Conservation (phyloP, 2,888 invertebrate genomes). For the Vannuccia rotundouncinata region DNA sequence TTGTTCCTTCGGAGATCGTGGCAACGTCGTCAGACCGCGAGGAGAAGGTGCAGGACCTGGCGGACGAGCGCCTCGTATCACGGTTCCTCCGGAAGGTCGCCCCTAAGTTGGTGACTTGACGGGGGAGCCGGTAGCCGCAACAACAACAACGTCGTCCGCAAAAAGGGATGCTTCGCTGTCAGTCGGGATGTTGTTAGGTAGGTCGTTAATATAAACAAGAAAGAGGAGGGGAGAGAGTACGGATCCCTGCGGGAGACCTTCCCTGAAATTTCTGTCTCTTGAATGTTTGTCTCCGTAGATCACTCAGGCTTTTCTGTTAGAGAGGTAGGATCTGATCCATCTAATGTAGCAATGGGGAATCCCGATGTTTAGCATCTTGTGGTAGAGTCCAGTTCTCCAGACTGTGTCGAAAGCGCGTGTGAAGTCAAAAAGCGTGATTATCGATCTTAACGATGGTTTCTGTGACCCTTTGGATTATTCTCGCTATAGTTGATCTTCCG, state of each 20-base stretch:
- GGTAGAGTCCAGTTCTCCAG: constrained; percentile 4
- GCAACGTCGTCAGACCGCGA: too few relatives aligned
- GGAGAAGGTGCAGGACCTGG: too few relatives aligned
- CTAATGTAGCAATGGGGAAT: background rate
- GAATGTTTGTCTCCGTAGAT: background rate
- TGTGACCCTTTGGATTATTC: too few relatives aligned
- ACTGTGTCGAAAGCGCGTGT: constrained; percentile 12
- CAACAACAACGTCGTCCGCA: too few relatives aligned
- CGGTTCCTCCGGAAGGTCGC: too few relatives aligned
- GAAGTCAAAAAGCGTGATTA: background rate
- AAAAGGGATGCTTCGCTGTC: background rate
- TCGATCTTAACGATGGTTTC: background rate
- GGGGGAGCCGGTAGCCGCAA: too few relatives aligned
- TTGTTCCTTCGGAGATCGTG: constrained; percentile 1
- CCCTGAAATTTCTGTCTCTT: background rate
- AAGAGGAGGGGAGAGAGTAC: background rate
- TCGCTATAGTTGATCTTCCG: constrained; percentile 20
- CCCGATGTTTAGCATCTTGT: background rate
- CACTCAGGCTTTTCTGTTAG: background rate
- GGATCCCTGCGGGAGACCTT: background rate
- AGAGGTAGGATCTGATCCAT: constrained; percentile 1
- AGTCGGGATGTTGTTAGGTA: background rate
- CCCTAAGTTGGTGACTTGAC: too few relatives aligned
- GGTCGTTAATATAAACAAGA: background rate
- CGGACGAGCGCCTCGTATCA: too few relatives aligned